Conservation (phyloP, 30 jellyfish, hydroid and myxozoan species). For the Rhopilema esculentum region DNA sequence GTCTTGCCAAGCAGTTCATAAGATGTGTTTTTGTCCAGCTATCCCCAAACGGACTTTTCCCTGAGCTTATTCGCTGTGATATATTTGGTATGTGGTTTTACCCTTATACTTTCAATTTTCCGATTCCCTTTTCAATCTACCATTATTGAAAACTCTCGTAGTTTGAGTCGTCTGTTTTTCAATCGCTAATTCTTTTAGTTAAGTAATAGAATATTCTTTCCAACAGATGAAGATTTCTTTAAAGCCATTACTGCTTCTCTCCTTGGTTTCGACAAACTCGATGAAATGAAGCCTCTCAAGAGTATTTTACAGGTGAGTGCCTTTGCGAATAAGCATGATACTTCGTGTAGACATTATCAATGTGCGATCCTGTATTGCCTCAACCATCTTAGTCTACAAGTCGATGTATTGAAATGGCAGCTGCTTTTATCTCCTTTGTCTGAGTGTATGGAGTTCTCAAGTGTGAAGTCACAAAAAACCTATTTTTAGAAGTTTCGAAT, state of each 20-base stretch:
- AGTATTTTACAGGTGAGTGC: slow-evolving; percentile 62
- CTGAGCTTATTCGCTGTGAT: slow-evolving; percentile 84
- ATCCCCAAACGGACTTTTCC: slow-evolving; percentile 84
- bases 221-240: slow-evolving; percentile 70
- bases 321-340: not conserved
- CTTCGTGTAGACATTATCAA: too few species aligned
- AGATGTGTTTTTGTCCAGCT: slow-evolving; percentile 88
- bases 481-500: too few species aligned
- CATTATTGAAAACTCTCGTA: too few species aligned
- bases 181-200: too few species aligned
- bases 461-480: too few species aligned
- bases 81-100: slow-evolving; percentile 64
- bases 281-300: slow-evolving; percentile 77
- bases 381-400: not conserved
- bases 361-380: not conserved
- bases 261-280: slow-evolving; percentile 70
- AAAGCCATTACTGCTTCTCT: slow-evolving; percentile 61
- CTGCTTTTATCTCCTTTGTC: too few species aligned
- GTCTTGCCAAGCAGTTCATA: slow-evolving; percentile 89
- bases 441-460: too few species aligned
- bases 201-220: not conserved
- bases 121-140: too few species aligned
- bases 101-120: not conserved
- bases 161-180: too few species aligned
- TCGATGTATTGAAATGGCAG: too few species aligned